Evolutionary conservation across 2,888 invertebrate species (phyloP), one percentile per base, ranked within the genome.

Genomic region (Eremobia ochroleuca): DNA sequence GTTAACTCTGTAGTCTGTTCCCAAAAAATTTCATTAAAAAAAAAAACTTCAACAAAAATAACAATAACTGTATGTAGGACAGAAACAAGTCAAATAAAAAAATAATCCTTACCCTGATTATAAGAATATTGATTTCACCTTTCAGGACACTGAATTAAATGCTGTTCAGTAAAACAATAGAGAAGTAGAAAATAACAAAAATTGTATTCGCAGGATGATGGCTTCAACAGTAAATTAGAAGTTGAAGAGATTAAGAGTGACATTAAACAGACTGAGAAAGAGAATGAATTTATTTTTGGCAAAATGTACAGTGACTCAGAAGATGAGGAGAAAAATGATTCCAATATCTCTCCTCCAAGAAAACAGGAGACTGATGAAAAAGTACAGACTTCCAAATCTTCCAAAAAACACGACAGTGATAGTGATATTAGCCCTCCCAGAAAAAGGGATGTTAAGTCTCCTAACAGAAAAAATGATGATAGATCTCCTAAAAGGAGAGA

Each of bases 291-390:
- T 4, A 91, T 96, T 25, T 97, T 96, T 81, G 96, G 96, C 0
- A 96, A 97, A 94, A 96, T 97, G 96, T 97, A 95, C 90, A 97
- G 96, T 82, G 96, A 97, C 73, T 95, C 96, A 0, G 96, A 97
- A 87, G 96, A 96, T 86, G 96, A 97, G 18, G 87, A 92, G 61
- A 92, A 94, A 58, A 91, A 94, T 75, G 93, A 94, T 73, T 94
- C 94, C 0, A 93, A 94, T 80, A 25, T 69, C 4, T 86, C 87
- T 15, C 89, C 88, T 28, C 85, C 87, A 1, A 87, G 88, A 66
- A 89, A 86, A 67, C 76, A 73, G n/a, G 72, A 79, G 21, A 64
- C 67, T 65, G 76, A 83, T 37, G 82, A 77, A 43, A 77, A 82
- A 18, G 31, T 31, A 13, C 76, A 74, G 21, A 58, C 66, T 25